phyloP scores from a whole-genome alignment of 2,113 vertebrate genomes.

The Barbus barbus region DNA sequence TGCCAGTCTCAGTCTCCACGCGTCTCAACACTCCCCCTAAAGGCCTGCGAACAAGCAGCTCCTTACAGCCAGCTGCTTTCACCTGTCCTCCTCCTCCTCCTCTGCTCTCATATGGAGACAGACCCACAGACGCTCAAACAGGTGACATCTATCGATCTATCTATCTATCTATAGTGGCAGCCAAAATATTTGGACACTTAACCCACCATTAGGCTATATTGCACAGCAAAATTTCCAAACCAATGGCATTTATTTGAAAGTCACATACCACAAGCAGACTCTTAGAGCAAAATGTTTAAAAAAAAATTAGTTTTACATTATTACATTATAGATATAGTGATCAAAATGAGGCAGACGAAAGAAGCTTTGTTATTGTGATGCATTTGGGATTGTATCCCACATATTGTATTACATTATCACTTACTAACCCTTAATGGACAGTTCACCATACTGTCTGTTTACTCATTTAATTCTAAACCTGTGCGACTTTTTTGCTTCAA shows the following conservation, averaged over 20 bases:
- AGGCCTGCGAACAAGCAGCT: constrained; percentile 51
- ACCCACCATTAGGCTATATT: background rate
- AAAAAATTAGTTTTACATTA: background rate
- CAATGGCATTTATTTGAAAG: background rate
- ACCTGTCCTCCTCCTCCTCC: constrained; percentile 39
- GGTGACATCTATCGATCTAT: constrained; percentile 8
- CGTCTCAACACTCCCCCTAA: constrained; percentile 70
- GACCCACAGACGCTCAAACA: background rate
- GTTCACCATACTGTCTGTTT: too few species aligned
- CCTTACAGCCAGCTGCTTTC: constrained; percentile 11
- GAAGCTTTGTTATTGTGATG: too few species aligned
- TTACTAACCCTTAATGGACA: too few species aligned
- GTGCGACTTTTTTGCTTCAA: too few species aligned
- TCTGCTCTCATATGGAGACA: background rate
- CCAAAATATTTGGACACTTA: background rate
- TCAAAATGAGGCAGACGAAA: background rate
- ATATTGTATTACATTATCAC: too few species aligned
- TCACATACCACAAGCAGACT: background rate
- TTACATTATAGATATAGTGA: background rate
- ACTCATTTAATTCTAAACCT: too few species aligned
- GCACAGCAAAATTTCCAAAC: background rate
- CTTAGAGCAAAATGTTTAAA: background rate
- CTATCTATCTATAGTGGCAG: background rate
- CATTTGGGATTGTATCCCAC: too few species aligned
- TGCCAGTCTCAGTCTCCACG: constrained; percentile 51